Base-by-base conservation (phyloP, 2,888 invertebrate genomes). In the Frankliniella fusca region DNA sequence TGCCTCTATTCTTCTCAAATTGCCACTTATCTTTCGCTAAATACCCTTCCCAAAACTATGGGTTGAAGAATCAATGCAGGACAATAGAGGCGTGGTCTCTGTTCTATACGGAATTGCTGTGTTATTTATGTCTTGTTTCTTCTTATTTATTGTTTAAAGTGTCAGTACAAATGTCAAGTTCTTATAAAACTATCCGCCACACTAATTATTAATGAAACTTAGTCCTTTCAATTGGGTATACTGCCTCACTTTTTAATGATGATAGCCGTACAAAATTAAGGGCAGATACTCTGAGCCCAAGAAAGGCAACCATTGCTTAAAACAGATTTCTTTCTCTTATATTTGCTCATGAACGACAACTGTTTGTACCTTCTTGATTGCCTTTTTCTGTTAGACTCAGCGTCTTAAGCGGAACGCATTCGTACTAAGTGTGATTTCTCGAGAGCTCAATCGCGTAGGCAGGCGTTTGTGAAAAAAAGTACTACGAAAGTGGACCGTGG, bases 1-100 rank as follows among this genome's bases (percentile, higher is more conserved):
- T 76, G 70, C 70, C 70, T 76, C 70, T 76, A 76, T 76, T 76
- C 70, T 76, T 76, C 70, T 76, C 70, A 27, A 76, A 76, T 23
- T 76, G 70, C 23, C 70, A 76, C 12, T 76, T 76, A 76, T 76
- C 70, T 27, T 76, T 76, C 27, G 70, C 70, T 20, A 23, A 76
- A 23, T 27, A 23, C 70, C 70, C 12, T 76, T 76, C 27, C 8
- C 27, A 27, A 27, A 27, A 23, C 27, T 76, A 76, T 11, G 70
- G 61, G 61, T 7, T 61, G 61, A 15, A 61, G 18, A 15, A 61
- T 61, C 61, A 61, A 61, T 61, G 18, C 20, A 61, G 61, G 61
- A 61, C 61, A 61, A 61, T 61, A 61, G 61, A 61, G n/a, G 70
- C 27, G 70, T 12, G 70, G 27, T 76, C 70, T 27, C 27, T 76